Conservation (phyloP, 2,888 invertebrate species). For the Oscheius myriophilus region DNA sequence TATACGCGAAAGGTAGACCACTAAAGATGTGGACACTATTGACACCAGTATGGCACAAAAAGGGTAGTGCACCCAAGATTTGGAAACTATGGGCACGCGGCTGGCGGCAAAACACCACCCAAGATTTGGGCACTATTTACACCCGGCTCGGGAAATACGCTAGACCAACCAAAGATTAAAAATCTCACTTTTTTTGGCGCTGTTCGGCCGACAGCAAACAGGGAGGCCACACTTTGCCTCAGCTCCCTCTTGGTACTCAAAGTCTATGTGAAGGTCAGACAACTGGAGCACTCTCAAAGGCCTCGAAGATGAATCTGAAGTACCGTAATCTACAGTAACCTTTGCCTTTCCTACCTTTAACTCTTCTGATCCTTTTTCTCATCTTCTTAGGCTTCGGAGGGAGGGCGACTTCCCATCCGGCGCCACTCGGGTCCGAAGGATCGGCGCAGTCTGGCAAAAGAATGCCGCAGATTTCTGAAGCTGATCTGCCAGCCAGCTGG, state of each 20-base stretch:
- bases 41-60: no score
- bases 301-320: constrained; percentile 13
- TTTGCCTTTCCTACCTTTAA: background rate
- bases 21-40: no score
- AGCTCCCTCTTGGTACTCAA: constrained; percentile 84
- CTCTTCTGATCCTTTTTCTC: background rate
- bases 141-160: no score
- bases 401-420: constrained; percentile 56
- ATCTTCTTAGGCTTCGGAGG: constrained; percentile 19
- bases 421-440: constrained; percentile 68
- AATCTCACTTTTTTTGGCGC: background rate
- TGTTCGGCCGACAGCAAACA: constrained; percentile 81
- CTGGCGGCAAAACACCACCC: no score
- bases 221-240: constrained; percentile 94
- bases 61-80: no score
- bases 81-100: no score
- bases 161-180: no score
- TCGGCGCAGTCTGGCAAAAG: constrained; percentile 73
- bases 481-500: constrained; percentile 46
- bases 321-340: background rate
- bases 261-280: constrained; percentile 94
- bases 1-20: no score
- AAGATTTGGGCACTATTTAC: no score
- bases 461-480: constrained; percentile 64
- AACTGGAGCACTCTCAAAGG: constrained; percentile 79